phyloP scores from a whole-genome alignment of 1,140 invertebrate species.

The Drosophila pachea region DNA sequence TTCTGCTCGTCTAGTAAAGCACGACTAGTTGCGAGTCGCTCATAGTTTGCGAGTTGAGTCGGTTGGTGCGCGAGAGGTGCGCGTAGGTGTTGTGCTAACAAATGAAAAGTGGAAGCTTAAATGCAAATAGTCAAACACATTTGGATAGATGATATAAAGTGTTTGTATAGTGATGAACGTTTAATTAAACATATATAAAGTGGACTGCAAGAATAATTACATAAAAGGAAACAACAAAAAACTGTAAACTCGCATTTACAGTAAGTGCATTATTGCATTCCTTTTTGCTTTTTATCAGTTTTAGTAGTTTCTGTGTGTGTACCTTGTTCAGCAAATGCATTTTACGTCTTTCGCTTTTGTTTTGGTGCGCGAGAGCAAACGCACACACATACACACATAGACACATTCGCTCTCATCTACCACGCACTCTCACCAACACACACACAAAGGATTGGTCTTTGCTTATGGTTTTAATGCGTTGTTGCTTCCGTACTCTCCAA shows the following conservation, averaged over 20 bases:
- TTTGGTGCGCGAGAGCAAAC: constrained; percentile 20
- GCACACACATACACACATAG: no score
- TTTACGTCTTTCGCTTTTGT: constrained; percentile 40
- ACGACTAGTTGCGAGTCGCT: constrained; percentile 17
- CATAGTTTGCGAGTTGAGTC: constrained; percentile 9
- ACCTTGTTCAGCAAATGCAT: constrained; percentile 37
- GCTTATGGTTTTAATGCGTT: constrained; percentile 33
- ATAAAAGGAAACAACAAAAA: constrained; percentile 44
- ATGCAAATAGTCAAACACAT: constrained; percentile 17
- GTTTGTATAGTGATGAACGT: not conserved
- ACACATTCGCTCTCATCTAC: constrained; percentile 4
- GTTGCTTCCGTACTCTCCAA: constrained; percentile 31
- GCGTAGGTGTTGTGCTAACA: constrained; percentile 5
- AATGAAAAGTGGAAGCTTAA: constrained; percentile 21
- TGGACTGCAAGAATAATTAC: constrained; percentile 22
- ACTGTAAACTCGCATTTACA: constrained; percentile 62
- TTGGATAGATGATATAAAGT: constrained; percentile 15
- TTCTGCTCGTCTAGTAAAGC: not conserved
- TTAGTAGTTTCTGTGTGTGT: constrained; percentile 18
- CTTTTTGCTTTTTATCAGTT: constrained; percentile 48
- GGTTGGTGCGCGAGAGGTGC: constrained; percentile 23
- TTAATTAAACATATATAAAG: not conserved
- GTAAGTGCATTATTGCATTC: constrained; percentile 52
- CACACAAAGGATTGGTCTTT: not conserved
- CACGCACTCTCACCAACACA: constrained; percentile 14